Conservation (phyloP, 2,113 vertebrate genomes). For the Varanus salvator region DNA sequence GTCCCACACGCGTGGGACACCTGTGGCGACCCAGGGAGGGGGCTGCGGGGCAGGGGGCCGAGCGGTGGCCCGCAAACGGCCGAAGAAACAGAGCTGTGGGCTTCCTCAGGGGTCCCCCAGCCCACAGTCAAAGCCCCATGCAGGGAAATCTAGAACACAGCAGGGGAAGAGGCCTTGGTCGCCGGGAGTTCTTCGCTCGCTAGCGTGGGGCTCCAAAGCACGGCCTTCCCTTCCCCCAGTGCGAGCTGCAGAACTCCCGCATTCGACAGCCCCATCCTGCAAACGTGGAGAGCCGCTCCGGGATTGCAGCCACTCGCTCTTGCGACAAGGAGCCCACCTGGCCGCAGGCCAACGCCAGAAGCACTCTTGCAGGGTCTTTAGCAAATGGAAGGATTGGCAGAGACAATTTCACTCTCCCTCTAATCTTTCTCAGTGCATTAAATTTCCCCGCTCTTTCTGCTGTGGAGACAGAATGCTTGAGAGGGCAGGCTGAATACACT, state of each 20-base stretch:
- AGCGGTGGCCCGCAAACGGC: neutral
- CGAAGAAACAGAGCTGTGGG: neutral
- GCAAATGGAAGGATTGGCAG: conserved; percentile 52
- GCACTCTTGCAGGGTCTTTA: conserved; percentile 52
- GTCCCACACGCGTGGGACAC: too few species aligned
- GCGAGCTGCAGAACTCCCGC: neutral
- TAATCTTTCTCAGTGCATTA: conserved; percentile 64
- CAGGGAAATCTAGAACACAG: neutral
- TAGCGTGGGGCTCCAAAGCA: neutral
- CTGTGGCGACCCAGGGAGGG: neutral
- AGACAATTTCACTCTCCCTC: conserved; percentile 46
- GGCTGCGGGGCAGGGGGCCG: neutral
- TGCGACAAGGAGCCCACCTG: conserved; percentile 29
- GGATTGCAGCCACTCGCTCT: conserved; percentile 33
- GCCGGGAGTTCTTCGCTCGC: neutral
- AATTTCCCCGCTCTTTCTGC: conserved; percentile 53
- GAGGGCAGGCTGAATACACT: conserved; percentile 65
- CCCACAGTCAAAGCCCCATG: neutral
- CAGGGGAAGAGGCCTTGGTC: neutral
- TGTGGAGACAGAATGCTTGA: conserved; percentile 60
- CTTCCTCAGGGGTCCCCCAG: neutral
- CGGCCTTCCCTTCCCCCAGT: neutral
- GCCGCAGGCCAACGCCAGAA: conserved; percentile 40
- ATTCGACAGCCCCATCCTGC: neutral
- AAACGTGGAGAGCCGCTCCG: neutral